A percentile compares a stretch with the other conserved stretches of the same genome.
Conservation (phyloP, 2,888 invertebrate species). For the Phyllotreta striolata region DNA sequence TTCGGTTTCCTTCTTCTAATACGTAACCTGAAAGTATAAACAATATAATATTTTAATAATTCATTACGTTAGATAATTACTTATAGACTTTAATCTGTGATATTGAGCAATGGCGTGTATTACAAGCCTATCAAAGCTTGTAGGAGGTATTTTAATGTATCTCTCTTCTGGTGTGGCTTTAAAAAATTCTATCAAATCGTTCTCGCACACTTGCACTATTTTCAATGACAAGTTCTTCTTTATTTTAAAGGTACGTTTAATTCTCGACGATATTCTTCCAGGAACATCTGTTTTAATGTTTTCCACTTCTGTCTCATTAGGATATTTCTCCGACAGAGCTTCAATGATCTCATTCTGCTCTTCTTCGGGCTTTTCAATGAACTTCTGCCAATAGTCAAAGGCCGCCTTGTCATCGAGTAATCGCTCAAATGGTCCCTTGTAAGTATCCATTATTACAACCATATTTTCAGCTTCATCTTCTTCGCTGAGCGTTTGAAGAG, state of each 20-base stretch:
- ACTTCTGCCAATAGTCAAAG: constrained; percentile 53
- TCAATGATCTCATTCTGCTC: constrained; percentile 49
- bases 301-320: constrained; percentile 19
- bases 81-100: constrained; percentile 52
- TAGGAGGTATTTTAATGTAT: constrained; percentile 48
- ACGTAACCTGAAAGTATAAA: constrained; percentile 39
- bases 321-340: constrained; percentile 39
- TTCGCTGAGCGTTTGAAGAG: constrained; percentile 51
- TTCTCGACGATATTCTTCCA: constrained; percentile 50
- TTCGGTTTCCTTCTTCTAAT: constrained; percentile 34
- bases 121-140: constrained; percentile 54
- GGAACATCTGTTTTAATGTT: constrained; percentile 32
- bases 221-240: constrained; percentile 52
- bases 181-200: constrained; percentile 52
- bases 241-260: constrained; percentile 52
- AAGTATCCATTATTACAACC: constrained; percentile 49
- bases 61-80: constrained; percentile 43
- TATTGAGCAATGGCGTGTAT: constrained; percentile 56
- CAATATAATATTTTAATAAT: background rate
- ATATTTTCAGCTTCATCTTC: constrained; percentile 49
- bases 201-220: constrained; percentile 48
- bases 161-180: constrained; percentile 45
- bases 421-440: constrained; percentile 51
- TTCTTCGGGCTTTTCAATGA: constrained; percentile 54
- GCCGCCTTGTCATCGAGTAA: constrained; percentile 50